Conservation (phyloP, 2,797 vertebrate species). For the Mycteria americana region DNA sequence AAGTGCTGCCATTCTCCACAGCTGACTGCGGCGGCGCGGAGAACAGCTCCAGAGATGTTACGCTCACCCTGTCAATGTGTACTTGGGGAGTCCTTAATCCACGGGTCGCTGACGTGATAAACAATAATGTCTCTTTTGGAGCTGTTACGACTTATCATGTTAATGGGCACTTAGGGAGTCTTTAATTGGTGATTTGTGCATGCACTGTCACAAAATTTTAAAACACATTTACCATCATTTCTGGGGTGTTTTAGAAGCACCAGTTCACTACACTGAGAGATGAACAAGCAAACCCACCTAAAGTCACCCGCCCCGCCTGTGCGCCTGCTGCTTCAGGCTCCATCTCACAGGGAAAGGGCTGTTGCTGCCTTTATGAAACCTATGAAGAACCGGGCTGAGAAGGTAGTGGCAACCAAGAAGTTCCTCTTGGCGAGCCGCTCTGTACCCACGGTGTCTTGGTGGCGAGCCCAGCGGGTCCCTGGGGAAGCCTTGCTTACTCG, state of each 20-base stretch:
- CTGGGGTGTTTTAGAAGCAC: constrained; percentile 55
- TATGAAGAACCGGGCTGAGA: rapidly evolving
- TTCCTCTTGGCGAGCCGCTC: neutral
- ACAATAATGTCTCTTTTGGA: constrained; percentile 69
- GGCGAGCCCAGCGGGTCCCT: rapidly evolving
- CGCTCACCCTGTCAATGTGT: constrained; percentile 41
- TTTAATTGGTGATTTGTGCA: constrained; percentile 74
- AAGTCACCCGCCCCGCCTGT: neutral
- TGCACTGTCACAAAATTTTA: constrained; percentile 66
- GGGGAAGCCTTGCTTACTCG: rapidly evolving
- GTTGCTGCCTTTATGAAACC: neutral
- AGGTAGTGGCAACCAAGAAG: neutral
- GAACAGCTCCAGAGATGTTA: neutral
- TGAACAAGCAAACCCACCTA: neutral
- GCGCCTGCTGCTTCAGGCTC: rapidly evolving
- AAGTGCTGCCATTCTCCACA: neutral
- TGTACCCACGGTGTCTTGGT: rapidly evolving
- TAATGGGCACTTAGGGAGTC: constrained; percentile 67
- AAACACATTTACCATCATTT: constrained; percentile 62
- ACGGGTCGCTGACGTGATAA: constrained; percentile 64
- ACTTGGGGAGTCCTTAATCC: constrained; percentile 70
- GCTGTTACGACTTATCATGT: constrained; percentile 66
- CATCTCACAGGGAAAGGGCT: rapidly evolving
- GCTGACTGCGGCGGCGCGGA: neutral
- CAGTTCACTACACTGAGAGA: neutral